phyloP scores from a whole-genome alignment of 2,113 vertebrate genomes.

The Corythaeola cristata region DNA sequence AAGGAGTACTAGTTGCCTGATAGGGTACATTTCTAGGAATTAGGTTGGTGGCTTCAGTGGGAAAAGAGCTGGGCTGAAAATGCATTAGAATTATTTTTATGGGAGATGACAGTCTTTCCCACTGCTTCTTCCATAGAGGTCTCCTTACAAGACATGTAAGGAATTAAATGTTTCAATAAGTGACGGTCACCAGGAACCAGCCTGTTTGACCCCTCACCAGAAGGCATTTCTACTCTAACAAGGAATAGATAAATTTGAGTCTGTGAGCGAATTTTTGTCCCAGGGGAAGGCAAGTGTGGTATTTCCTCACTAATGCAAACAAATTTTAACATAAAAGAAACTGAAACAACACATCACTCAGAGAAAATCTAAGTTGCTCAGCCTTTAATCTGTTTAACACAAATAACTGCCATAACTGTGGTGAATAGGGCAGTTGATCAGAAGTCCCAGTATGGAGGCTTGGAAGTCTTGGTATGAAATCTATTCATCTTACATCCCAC shows the following conservation, averaged over 20 bases:
- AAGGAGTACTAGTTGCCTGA: neutral
- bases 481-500: constrained; percentile 37
- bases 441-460: constrained; percentile 12
- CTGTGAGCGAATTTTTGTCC: neutral
- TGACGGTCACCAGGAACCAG: neutral
- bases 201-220: neutral
- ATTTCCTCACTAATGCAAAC: constrained; percentile 1
- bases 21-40: neutral
- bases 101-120: neutral
- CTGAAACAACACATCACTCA: constrained; percentile 18
- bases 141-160: neutral
- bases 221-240: neutral
- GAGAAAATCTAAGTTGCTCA: neutral
- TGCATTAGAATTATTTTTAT: neutral
- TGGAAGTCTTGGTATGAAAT: constrained; percentile 58
- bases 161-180: neutral
- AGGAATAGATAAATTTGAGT: neutral
- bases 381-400: constrained; percentile 35
- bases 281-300: neutral
- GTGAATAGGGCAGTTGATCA: constrained; percentile 43
- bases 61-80: neutral
- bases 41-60: neutral
- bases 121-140: neutral
- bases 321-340: neutral
- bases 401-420: constrained; percentile 45